Conservation (phyloP, 2,113 vertebrate genomes). For the Promerops cafer region DNA sequence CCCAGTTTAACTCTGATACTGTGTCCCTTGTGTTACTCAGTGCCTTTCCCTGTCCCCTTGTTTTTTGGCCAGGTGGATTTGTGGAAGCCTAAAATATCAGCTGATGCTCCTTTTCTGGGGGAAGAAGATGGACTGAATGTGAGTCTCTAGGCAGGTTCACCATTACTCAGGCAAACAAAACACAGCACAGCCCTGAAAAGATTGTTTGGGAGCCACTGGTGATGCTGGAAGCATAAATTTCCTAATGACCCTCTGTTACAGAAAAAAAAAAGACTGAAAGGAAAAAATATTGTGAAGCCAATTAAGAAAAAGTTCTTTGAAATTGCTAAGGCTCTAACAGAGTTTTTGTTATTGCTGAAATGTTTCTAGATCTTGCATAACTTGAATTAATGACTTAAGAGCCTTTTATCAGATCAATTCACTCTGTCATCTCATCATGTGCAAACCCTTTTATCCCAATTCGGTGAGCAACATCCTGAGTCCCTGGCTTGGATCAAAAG, state of each 20-base stretch:
- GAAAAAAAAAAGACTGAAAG: not conserved
- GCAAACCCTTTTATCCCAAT: not conserved
- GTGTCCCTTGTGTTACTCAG: not conserved
- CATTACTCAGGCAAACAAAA: not conserved
- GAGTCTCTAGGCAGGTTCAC: not conserved
- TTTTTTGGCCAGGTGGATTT: not conserved
- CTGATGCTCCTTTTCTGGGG: not conserved
- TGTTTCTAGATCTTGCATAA: constrained; percentile 3
- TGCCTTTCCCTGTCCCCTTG: not conserved
- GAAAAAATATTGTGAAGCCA: not conserved
- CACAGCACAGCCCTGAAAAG: not conserved
- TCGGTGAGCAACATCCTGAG: not conserved
- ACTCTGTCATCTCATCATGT: not conserved
- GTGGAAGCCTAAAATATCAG: not conserved
- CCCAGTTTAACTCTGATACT: not conserved
- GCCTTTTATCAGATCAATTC: not conserved
- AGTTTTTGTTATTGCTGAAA: not conserved
- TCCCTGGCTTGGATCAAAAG: not conserved
- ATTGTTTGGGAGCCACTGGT: not conserved
- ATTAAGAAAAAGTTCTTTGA: not conserved
- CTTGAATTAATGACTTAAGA: constrained; percentile 28
- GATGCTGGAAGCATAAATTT: not conserved
- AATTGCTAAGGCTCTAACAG: not conserved
- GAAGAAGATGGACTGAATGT: not conserved
- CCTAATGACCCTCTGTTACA: not conserved